Percentiles rank a stretch among this genome's conserved stretches.
Conservation (phyloP, 2,113 vertebrate species). For the Thunnus maccoyii region DNA sequence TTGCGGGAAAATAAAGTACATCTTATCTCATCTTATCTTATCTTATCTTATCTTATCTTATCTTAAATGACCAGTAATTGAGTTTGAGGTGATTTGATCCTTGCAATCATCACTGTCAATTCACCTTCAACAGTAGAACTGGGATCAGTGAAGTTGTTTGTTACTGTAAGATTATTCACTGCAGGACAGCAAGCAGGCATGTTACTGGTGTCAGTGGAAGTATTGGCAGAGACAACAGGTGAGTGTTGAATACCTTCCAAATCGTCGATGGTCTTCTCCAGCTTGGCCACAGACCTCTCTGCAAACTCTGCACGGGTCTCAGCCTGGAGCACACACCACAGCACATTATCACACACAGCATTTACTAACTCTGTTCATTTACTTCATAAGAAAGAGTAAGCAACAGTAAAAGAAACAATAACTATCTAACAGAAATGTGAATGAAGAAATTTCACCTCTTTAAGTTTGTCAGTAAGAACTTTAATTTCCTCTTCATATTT, state of each 20-base stretch:
- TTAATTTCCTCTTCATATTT: conserved; percentile 97
- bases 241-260: conserved; percentile 91
- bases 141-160: neutral
- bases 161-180: neutral
- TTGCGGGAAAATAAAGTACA: too few species aligned
- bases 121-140: neutral
- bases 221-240: neutral
- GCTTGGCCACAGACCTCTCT: conserved; percentile 95
- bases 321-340: conserved; percentile 83
- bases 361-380: neutral
- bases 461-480: conserved; percentile 96
- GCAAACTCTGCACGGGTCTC: conserved; percentile 98
- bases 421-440: neutral
- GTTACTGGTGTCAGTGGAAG: neutral
- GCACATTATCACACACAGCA: neutral
- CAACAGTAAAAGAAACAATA: neutral
- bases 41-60: too few species aligned
- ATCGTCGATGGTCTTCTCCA: conserved; percentile 99
- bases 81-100: neutral
- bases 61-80: neutral
- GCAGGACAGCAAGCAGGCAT: neutral
- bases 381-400: neutral
- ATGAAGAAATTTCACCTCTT: conserved; percentile 88
- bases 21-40: too few species aligned
- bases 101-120: neutral